phyloP scores from a whole-genome alignment of 1,140 invertebrate species.

The Drosophila tropicalis region DNA sequence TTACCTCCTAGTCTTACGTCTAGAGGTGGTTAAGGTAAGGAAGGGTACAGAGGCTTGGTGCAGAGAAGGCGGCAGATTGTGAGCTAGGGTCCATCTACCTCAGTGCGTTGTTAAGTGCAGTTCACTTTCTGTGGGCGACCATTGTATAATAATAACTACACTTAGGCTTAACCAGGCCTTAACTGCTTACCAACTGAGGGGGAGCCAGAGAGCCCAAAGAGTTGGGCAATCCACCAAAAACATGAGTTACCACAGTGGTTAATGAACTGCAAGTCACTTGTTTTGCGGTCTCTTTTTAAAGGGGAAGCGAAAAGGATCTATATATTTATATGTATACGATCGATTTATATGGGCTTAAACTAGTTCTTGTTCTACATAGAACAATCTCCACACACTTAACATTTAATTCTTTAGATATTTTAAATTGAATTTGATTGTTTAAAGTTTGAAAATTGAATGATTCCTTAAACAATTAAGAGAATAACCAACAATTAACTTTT shows the following conservation, averaged over 20 bases:
- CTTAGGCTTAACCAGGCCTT: slow-evolving; percentile 1
- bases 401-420: too few species aligned
- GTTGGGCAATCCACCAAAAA: slow-evolving; percentile 34
- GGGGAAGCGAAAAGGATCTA: background rate
- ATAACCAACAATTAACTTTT: background rate
- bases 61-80: background rate
- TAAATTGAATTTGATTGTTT: too few species aligned
- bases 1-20: slow-evolving; percentile 7
- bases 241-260: slow-evolving; percentile 21
- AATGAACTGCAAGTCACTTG: slow-evolving; percentile 22
- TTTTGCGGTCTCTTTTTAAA: background rate
- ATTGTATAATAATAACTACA: slow-evolving; percentile 47
- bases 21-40: background rate
- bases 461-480: background rate
- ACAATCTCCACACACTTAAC: too few species aligned
- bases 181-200: slow-evolving; percentile 13
- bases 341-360: background rate
- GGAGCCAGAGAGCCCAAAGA: slow-evolving; percentile 16
- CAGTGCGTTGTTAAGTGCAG: slow-evolving; percentile 29
- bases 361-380: background rate
- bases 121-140: slow-evolving; percentile 51
- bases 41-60: too few species aligned
- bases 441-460: background rate
- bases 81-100: slow-evolving; percentile 22
- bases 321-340: too few species aligned